These are phyloP conservation scores for Incurvaria masculella DNA, from an alignment of 2,888 invertebrate genomes.

Conservation along the genomic window DNA sequence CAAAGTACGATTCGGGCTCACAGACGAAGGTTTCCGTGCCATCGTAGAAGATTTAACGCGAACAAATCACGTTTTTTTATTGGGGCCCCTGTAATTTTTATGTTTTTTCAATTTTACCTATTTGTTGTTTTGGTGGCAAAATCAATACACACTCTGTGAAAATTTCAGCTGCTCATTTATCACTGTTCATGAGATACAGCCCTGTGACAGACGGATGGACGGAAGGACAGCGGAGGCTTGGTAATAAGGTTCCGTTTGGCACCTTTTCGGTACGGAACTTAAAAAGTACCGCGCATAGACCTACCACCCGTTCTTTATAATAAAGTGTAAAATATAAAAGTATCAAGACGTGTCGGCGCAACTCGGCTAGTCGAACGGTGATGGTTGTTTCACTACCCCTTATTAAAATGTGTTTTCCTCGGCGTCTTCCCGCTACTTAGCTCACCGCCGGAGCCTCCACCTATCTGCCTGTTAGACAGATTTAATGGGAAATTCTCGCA, in stretches of 20 bases:
- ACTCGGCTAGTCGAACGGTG: constrained; percentile 12
- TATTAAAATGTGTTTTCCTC: constrained; percentile 46
- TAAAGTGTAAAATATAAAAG: constrained; percentile 5
- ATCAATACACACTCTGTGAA: too few relatives aligned
- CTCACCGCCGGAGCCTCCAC: constrained; percentile 34
- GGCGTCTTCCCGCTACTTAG: constrained; percentile 32
- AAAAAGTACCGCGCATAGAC: neutral
- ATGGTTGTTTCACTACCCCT: constrained; percentile 23
- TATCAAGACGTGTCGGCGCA: constrained; percentile 22
- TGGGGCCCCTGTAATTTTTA: constrained; percentile 3
- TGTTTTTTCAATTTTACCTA: too few relatives aligned
- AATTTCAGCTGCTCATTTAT: too few relatives aligned
- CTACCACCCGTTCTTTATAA: neutral
- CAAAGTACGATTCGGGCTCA: too few relatives aligned
- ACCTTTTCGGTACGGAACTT: too few relatives aligned
- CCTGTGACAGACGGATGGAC: too few relatives aligned
- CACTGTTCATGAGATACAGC: too few relatives aligned
- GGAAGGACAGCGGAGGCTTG: too few relatives aligned
- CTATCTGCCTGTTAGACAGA: constrained; percentile 41
- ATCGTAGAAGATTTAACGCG: too few relatives aligned
- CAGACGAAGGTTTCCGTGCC: too few relatives aligned
- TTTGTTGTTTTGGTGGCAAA: too few relatives aligned
- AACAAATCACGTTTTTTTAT: constrained; percentile 1
- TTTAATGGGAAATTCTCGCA: constrained; percentile 46
- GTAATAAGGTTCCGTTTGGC: too few relatives aligned